Evolutionary conservation across 2,797 vertebrate genomes (phyloP).

Genomic region (Alauda arvensis): DNA sequence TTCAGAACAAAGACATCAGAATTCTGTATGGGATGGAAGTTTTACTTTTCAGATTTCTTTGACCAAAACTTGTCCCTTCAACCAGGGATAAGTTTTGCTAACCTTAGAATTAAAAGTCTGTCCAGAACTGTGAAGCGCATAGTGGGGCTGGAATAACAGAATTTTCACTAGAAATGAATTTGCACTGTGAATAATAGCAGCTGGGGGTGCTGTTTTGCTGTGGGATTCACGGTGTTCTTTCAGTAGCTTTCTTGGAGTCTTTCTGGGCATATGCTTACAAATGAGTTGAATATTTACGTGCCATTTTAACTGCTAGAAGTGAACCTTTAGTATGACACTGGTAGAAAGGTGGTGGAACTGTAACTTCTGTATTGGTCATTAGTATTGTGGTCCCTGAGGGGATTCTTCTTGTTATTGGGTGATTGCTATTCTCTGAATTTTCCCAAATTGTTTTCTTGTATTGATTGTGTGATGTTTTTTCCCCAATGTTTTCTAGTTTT

Average conservation of each 20-base stretch:
- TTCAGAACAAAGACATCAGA: background rate
- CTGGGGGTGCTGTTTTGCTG: background rate
- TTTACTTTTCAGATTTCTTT: background rate
- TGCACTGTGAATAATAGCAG: background rate
- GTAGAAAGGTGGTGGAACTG: background rate
- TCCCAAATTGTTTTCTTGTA: background rate
- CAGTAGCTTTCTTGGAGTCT: background rate
- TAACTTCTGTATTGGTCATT: background rate
- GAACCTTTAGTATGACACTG: background rate
- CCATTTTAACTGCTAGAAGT: background rate
- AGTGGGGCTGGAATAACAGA: background rate
- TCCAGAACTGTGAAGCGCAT: background rate
- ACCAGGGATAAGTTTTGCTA: background rate
- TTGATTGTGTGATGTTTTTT: background rate
- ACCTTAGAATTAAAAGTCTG: background rate
- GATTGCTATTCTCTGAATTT: background rate
- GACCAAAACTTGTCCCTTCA: background rate
- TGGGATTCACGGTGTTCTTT: background rate
- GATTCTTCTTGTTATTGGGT: background rate
- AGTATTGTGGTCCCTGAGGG: background rate
- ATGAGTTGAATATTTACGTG: background rate
- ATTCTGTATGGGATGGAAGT: background rate
- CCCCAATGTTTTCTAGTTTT: background rate
- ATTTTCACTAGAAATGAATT: background rate
- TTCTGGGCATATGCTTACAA: background rate